Base-by-base conservation (phyloP, 35 echinoderm and acorn worm genomes). In the Hemicentrotus pulcherrimus region DNA sequence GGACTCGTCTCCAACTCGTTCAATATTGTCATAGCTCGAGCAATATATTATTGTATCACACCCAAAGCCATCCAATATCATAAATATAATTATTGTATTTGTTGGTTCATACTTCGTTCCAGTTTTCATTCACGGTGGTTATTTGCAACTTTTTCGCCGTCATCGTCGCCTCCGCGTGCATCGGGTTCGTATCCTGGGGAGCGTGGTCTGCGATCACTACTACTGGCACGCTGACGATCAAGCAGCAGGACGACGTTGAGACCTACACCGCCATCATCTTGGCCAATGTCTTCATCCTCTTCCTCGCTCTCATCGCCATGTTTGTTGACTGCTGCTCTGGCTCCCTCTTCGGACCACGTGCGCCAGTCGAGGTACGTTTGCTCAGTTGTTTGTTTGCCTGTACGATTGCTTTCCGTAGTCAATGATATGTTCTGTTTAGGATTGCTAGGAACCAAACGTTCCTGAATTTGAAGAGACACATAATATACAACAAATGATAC, bases 251-350 rank as follows among this genome's bases (percentile, higher is more conserved):
- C 18, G 11, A 24, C 30, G 47, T 93, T 47, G 91, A 93, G 91
- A 12, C 28, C 91, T 93, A 93, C 91, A 50, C 91, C 22, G 91
- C 91, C 16, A 47, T 93, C 91, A 58, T 93, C 91, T 9, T 93
- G 32, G 91, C 91, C 91, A 46, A 32, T 47, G 48, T 93, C 28
- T 93, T 93, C 46, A 93, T 93, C 45, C 91, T 93, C 48, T 31
- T 93, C 16, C 91, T 93, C 5, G 32, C 91, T 13, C 45, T 93
- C 32, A 58, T 58, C 48, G 91, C 91, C 48, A 93, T 93, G 91
- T 93, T 93, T 47, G 91, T 93, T 11, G 91, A 93, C 91, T 93
- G 91, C 91, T 93, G 91, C 91, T 50, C 91, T 24, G n/a, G 35
- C 19, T 50, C 91, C 22, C 19, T 78, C 28, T 93, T 93, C 48